Evolutionary conservation across 1,140 invertebrate species (phyloP), one percentile per base, ranked within the genome.

Genomic region (silkworm (Bombyx mori)): DNA sequence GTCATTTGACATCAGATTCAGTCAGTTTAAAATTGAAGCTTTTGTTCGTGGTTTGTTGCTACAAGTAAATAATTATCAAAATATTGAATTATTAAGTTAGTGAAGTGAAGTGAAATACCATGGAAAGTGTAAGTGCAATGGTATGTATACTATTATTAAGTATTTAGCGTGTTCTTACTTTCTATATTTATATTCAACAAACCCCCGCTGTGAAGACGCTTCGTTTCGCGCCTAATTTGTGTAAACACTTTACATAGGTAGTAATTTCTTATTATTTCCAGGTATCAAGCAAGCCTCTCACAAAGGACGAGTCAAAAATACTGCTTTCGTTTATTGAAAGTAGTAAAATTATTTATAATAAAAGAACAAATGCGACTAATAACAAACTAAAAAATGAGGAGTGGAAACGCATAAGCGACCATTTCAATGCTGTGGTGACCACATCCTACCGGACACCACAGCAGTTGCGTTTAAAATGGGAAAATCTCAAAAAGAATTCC

Each of bases 81-180:
- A 35, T 35, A 3, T 35, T 35, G 2, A 35, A 35, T 35, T 35
- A 35, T 35, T 0, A 2, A 35, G 1, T 35, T 35, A 35, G 26
- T 35, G 26, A 35, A 35, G 26, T 35, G 26, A 35, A 35, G 26
- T 35, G 26, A 35, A 35, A 35, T 35, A 35, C 56, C 8, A 63
- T 35, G 26, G 26, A 56, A 59, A 69, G 61, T 62, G 63, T 0
- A 63, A 47, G 51, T 66, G 63, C 18, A 35, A 61, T 66, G 63
- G 68, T 1, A 65, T 63, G 0, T 71, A 71, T 8, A 71, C 63
- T 10, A 71, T 68, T 6, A 45, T 68, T 22, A 5, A 46, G 60
- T 0, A 61, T 71, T 45, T 61, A 71, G 7, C 63, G 62, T 18
- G 62, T 66, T 61, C 62, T 68, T 44, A 65, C 66, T 2, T 63